Evolutionary conservation across 2,888 invertebrate genomes (phyloP).

Genomic region (Drosophila subquinaria): DNA sequence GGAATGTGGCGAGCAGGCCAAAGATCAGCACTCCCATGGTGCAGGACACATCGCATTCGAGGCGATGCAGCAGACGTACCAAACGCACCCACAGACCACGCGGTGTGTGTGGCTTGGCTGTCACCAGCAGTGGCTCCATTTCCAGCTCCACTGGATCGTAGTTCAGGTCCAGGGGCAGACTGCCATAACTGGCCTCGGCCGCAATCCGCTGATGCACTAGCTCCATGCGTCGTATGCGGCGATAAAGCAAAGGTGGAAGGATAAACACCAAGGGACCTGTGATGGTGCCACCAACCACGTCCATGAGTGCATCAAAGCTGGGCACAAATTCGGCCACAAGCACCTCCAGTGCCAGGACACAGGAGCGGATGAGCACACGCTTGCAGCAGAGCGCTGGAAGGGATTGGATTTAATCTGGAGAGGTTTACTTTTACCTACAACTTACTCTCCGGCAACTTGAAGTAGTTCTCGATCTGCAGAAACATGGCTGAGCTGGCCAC

Average conservation of each 20-base stretch:
- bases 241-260: constrained; percentile 93
- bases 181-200: constrained; percentile 83
- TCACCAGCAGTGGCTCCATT: constrained; percentile 60
- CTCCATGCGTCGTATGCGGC: constrained; percentile 88
- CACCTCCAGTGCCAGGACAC: constrained; percentile 89
- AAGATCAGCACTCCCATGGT: constrained; percentile 88
- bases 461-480: constrained; percentile 92
- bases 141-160: constrained; percentile 77
- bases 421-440: not conserved
- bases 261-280: constrained; percentile 94
- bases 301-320: constrained; percentile 94
- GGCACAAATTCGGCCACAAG: constrained; percentile 93
- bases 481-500: constrained; percentile 92
- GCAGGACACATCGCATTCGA: constrained; percentile 86
- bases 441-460: constrained; percentile 91
- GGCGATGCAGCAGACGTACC: constrained; percentile 65
- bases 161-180: constrained; percentile 82
- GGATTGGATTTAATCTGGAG: no score
- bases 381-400: constrained; percentile 90
- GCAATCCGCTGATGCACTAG: constrained; percentile 81
- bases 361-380: constrained; percentile 90
- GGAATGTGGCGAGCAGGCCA: constrained; percentile 88
- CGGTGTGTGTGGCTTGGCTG: constrained; percentile 43
- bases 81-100: constrained; percentile 67
- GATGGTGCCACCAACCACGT: constrained; percentile 93